Conservation (phyloP, 2,797 vertebrate genomes). For the Gymnodraco acuticeps region DNA sequence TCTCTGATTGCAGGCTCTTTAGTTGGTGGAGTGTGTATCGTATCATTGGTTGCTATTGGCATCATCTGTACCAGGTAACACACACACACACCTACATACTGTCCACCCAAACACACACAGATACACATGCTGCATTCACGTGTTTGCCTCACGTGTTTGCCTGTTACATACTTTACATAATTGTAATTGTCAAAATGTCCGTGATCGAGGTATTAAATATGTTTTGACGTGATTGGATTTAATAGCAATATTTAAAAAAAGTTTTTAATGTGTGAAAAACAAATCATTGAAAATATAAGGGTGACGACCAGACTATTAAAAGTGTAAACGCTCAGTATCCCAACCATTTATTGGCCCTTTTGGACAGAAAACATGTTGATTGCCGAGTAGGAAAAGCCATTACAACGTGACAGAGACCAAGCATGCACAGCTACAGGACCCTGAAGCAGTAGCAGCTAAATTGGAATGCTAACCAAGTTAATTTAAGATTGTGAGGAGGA, state of each 20-base stretch:
- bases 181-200: neutral
- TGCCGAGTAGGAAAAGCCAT: neutral
- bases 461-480: neutral
- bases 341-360: neutral
- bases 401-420: slow-evolving; percentile 1
- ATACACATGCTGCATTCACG: neutral
- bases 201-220: neutral
- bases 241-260: neutral
- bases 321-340: neutral
- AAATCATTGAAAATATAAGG: neutral
- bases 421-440: neutral
- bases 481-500: neutral
- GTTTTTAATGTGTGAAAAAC: neutral
- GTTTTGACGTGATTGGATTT: neutral
- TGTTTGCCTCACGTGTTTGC: neutral
- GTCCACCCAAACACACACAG: neutral
- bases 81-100: neutral
- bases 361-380: slow-evolving; percentile 2
- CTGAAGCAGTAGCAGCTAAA: neutral
- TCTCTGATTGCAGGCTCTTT: slow-evolving; percentile 94
- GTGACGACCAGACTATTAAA: neutral
- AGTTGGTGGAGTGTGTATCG: slow-evolving; percentile 92
- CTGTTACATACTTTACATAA: neutral
- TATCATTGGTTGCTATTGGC: slow-evolving; percentile 93
- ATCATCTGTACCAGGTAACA: slow-evolving; percentile 94